A percentile compares a stretch with the other conserved stretches of the same genome.
Evolutionary conservation across 2,888 invertebrate species (phyloP).

Genomic region (Latrodectus elegans): DNA sequence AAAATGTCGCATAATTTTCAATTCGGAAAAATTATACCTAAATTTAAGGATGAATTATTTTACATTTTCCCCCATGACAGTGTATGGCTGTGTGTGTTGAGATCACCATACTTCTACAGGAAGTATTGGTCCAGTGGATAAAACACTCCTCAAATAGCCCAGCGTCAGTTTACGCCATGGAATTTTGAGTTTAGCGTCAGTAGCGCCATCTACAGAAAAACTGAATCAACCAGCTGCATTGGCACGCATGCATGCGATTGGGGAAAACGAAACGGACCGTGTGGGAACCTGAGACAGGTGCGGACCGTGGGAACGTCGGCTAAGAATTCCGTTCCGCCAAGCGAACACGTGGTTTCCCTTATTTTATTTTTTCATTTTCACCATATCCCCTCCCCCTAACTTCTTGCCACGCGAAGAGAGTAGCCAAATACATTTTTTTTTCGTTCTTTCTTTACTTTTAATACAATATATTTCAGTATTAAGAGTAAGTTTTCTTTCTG

Average conservation of each 20-base stretch:
- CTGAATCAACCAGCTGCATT: slow-evolving; percentile 49
- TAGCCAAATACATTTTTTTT: slow-evolving; percentile 19
- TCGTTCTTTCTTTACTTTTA: slow-evolving; percentile 8
- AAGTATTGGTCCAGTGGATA: too few relatives aligned
- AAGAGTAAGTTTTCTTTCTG: slow-evolving; percentile 28
- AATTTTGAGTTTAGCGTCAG: background rate
- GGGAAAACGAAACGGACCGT: slow-evolving; percentile 12
- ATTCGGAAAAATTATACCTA: too few relatives aligned
- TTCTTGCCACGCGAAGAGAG: slow-evolving; percentile 56
- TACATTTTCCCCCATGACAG: too few relatives aligned
- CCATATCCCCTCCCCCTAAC: slow-evolving; percentile 12
- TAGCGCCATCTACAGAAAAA: slow-evolving; percentile 8
- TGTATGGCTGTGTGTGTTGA: too few relatives aligned
- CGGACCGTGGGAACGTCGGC: slow-evolving; percentile 53
- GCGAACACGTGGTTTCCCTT: slow-evolving; percentile 40
- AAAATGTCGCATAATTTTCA: too few relatives aligned
- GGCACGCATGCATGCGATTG: background rate
- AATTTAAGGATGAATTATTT: too few relatives aligned
- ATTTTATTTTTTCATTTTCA: slow-evolving; percentile 12
- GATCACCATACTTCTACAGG: too few relatives aligned
- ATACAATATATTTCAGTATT: slow-evolving; percentile 38
- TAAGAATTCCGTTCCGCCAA: slow-evolving; percentile 58
- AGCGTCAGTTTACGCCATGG: too few relatives aligned
- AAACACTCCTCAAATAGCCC: too few relatives aligned
- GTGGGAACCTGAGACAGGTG: slow-evolving; percentile 67